Conservation (phyloP, 2,113 vertebrate genomes). For the Podarcis cretensis region DNA sequence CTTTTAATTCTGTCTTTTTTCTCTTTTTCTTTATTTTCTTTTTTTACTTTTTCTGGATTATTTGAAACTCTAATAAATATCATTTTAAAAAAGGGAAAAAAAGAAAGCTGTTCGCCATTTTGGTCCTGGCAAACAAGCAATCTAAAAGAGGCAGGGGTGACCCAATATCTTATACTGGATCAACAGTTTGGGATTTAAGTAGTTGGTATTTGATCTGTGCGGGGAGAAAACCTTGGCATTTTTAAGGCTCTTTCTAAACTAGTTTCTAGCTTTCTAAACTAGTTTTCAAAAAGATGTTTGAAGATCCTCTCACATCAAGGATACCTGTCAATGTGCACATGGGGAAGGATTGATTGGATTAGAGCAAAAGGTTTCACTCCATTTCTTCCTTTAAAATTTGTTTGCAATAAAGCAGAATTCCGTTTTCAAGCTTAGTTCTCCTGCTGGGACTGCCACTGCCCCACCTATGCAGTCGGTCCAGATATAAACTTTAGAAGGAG, state of each 20-base stretch:
- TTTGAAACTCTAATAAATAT: no score
- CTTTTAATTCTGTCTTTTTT: no score
- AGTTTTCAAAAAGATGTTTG: constrained; percentile 30
- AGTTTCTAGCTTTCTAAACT: constrained; percentile 32
- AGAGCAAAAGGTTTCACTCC: constrained; percentile 13
- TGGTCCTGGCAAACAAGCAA: neutral
- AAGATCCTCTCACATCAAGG: constrained; percentile 2
- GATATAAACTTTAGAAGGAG: constrained; percentile 1
- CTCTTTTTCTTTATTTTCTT: no score
- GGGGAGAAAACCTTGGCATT: constrained; percentile 3
- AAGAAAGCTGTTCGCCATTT: neutral
- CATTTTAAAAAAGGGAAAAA: no score
- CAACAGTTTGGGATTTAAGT: constrained; percentile 2
- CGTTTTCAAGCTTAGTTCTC: neutral
- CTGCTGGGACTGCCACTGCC: neutral
- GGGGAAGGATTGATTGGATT: constrained; percentile 21
- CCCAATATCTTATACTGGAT: neutral
- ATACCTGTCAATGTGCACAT: constrained; percentile 9
- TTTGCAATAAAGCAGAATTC: constrained; percentile 9
- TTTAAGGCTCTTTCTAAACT: constrained; percentile 35
- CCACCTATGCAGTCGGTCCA: neutral
- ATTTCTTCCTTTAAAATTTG: constrained; percentile 8
- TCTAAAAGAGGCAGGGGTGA: neutral
- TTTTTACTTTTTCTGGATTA: no score
- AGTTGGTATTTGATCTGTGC: constrained; percentile 11